phyloP scores from a whole-genome alignment of 92 coral and sea anemone genomes.

The Zoanthus gigantus region DNA sequence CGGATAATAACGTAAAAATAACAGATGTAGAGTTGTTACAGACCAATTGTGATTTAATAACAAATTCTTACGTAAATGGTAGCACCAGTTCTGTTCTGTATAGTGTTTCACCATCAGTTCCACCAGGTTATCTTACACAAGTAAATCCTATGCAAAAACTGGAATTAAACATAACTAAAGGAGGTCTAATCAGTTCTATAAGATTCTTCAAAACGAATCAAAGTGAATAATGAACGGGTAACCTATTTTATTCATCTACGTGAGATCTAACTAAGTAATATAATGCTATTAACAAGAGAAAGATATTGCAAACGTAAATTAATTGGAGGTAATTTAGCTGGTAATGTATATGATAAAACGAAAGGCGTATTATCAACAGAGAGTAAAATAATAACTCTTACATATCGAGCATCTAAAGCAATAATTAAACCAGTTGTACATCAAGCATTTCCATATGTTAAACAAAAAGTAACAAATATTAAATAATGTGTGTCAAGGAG shows the following conservation, averaged over 20 bases:
- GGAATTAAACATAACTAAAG: neutral
- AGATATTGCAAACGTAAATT: slow-evolving; percentile 7
- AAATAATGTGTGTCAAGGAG: neutral
- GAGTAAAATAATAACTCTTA: neutral
- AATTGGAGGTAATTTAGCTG: neutral
- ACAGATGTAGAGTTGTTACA: neutral
- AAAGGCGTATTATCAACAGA: neutral
- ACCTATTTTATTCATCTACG: neutral
- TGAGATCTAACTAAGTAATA: neutral
- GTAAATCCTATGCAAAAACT: neutral
- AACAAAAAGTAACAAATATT: neutral
- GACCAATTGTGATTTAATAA: neutral
- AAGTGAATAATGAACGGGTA: neutral
- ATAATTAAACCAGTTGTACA: neutral
- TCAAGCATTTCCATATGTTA: neutral
- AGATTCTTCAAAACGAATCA: neutral
- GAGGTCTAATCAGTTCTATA: neutral
- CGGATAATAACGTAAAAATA: neutral
- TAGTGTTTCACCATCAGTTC: neutral
- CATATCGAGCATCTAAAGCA: neutral
- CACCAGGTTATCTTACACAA: neutral
- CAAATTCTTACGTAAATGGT: neutral
- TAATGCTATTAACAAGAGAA: slow-evolving; percentile 17
- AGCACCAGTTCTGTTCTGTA: neutral
- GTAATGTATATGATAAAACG: neutral